These are phyloP conservation scores for Scophthalmus maximus DNA, from an alignment of 2,113 vertebrate genomes.

Conservation along the genomic window DNA sequence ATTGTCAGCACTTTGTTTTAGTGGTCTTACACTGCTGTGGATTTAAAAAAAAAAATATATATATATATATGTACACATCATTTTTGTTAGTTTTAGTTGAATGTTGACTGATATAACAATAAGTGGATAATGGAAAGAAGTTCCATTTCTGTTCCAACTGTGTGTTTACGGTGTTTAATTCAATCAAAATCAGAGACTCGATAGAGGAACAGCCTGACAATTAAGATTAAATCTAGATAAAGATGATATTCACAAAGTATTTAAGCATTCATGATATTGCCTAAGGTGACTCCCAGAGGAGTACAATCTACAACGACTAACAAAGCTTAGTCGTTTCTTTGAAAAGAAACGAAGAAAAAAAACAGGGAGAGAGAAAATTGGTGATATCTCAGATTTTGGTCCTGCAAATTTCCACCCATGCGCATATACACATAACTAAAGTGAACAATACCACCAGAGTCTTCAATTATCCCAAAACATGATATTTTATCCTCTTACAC, in stretches of 20 bases:
- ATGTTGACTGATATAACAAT: too few species aligned
- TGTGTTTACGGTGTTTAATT: background rate
- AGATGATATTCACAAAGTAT: background rate
- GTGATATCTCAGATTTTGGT: slow-evolving; percentile 29
- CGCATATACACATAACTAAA: slow-evolving; percentile 18
- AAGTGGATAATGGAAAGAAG: background rate
- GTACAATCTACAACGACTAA: too few species aligned
- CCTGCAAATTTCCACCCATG: slow-evolving; percentile 18
- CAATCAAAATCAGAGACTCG: background rate
- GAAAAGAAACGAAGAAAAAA: background rate
- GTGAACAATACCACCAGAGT: slow-evolving; percentile 35
- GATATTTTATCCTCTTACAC: slow-evolving; percentile 22
- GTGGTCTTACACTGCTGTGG: too few species aligned
- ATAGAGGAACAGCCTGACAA: background rate
- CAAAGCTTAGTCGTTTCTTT: background rate
- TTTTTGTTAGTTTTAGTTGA: too few species aligned
- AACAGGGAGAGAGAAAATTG: slow-evolving; percentile 39
- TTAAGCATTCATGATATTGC: background rate
- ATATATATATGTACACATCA: too few species aligned
- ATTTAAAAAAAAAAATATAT: background rate
- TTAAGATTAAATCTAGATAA: background rate
- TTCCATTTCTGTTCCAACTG: background rate
- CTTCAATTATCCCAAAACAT: slow-evolving; percentile 42
- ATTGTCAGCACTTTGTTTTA: too few species aligned
- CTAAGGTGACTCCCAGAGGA: background rate